These are phyloP conservation scores for Bradypus variegatus DNA, from an alignment of 2,797 vertebrate genomes.

Conservation along the genomic window DNA sequence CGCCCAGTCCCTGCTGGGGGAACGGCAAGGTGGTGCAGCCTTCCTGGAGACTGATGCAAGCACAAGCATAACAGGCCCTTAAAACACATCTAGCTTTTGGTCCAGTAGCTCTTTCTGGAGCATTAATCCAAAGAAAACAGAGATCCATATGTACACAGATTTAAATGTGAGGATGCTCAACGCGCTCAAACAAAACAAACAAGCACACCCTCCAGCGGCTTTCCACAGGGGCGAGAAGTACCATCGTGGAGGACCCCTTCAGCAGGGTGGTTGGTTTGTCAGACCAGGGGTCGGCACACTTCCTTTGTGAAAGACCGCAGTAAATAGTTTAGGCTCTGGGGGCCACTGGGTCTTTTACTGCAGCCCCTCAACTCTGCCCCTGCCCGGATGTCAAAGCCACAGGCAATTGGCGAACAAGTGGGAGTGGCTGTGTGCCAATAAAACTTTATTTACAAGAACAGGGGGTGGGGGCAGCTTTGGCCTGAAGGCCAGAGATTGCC, in stretches of 20 bases:
- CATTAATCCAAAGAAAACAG: neutral
- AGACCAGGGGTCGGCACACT: neutral
- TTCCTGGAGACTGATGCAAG: neutral
- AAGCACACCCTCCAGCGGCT: no score
- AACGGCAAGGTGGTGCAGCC: neutral
- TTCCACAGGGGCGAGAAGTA: neutral
- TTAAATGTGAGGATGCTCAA: neutral
- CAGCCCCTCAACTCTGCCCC: neutral
- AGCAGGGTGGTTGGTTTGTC: neutral
- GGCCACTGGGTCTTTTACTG: neutral
- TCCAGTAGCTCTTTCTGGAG: neutral
- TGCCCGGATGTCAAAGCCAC: neutral
- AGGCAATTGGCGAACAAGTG: neutral
- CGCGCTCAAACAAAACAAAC: neutral
- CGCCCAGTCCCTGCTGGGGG: neutral
- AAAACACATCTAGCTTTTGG: neutral
- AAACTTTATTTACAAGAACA: neutral
- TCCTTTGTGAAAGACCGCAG: neutral
- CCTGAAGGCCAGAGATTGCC: neutral
- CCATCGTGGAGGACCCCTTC: neutral
- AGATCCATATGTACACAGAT: rapidly evolving
- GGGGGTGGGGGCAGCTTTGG: neutral
- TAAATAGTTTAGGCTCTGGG: slow-evolving; percentile 11
- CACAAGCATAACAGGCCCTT: neutral
- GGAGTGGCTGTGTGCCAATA: neutral